Percentiles rank a stretch among this genome's conserved stretches.
Conservation (phyloP, 2,797 vertebrate genomes). For the Brotogeris chrysoptera region DNA sequence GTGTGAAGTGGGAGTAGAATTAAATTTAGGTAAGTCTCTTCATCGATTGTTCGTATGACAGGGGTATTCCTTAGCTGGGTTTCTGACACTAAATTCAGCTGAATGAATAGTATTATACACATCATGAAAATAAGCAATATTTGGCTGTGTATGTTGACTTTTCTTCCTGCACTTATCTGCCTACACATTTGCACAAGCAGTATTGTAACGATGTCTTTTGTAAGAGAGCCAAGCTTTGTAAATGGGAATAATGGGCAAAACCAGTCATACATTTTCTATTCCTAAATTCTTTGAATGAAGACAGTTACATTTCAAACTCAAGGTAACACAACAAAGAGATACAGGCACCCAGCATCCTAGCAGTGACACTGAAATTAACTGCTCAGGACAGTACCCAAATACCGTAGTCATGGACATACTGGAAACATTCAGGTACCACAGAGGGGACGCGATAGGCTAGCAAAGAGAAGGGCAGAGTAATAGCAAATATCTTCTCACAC, state of each 20-base stretch:
- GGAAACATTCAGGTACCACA: background rate
- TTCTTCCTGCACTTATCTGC: background rate
- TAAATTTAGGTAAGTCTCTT: background rate
- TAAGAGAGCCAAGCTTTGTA: background rate
- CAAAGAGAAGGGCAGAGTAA: background rate
- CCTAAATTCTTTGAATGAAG: background rate
- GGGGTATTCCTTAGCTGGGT: background rate
- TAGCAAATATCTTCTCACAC: background rate
- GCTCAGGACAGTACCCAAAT: background rate
- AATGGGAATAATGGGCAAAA: background rate
- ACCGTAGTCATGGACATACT: background rate
- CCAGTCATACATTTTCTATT: background rate
- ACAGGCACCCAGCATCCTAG: background rate
- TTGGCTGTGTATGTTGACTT: background rate
- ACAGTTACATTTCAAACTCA: background rate
- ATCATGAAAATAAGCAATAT: background rate
- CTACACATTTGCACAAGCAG: background rate
- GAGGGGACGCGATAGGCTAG: background rate
- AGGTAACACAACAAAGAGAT: constrained; percentile 1
- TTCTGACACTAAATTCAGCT: background rate
- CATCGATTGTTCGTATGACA: background rate
- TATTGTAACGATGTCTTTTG: background rate
- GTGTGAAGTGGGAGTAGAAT: background rate
- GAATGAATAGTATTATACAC: background rate
- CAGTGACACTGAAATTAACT: background rate